phyloP scores from a whole-genome alignment of 1,140 invertebrate species.

The Tetragonula clypearis region DNA sequence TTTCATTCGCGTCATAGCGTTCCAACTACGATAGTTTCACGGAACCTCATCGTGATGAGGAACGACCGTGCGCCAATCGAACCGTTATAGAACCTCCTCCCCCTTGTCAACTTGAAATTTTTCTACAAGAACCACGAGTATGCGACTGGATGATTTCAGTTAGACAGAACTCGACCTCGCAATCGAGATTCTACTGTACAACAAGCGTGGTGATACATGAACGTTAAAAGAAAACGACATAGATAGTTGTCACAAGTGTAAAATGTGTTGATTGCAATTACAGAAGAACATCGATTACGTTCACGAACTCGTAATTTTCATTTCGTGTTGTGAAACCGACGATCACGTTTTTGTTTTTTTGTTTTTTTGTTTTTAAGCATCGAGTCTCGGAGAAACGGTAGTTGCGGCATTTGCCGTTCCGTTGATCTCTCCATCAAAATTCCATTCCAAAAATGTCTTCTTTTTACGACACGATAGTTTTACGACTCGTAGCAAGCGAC shows the following conservation, averaged over 20 bases:
- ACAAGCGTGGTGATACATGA: no score
- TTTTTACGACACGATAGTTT: slow-evolving; percentile 42
- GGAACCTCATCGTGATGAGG: slow-evolving; percentile 1
- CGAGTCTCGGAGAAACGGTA: not conserved
- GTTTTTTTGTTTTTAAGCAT: no score
- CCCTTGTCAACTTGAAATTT: not conserved
- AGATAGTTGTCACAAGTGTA: no score
- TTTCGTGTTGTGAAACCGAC: not conserved
- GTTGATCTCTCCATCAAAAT: slow-evolving; percentile 50
- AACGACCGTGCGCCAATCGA: not conserved
- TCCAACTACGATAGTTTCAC: not conserved
- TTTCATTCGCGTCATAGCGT: not conserved
- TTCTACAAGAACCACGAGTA: not conserved
- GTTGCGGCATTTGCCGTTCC: not conserved
- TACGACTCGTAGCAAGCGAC: slow-evolving; percentile 14
- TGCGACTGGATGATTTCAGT: not conserved
- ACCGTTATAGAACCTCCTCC: slow-evolving; percentile 31
- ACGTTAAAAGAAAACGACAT: no score
- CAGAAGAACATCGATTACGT: no score
- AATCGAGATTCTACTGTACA: no score
- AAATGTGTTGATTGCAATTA: no score
- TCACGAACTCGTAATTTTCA: no score
- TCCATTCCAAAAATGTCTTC: slow-evolving; percentile 23
- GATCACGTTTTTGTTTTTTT: no score
- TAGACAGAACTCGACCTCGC: no score